Evolutionary conservation across 2,113 vertebrate species (phyloP).

Genomic region (Clarias gariepinus): DNA sequence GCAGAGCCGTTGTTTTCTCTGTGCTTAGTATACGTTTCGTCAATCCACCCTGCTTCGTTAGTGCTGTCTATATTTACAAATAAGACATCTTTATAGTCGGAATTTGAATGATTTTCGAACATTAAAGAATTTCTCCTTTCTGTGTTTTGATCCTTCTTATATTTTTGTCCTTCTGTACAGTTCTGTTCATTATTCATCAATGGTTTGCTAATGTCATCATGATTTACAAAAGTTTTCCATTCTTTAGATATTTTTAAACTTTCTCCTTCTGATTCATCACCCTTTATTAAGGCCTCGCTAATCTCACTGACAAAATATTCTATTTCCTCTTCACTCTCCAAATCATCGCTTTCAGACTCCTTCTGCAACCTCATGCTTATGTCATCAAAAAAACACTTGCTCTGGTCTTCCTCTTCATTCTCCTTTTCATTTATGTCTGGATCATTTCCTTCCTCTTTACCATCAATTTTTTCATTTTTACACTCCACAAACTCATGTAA

Average conservation of each 20-base stretch:
- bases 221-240: too few species aligned
- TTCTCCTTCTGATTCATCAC: not conserved
- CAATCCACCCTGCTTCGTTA: conserved; percentile 3
- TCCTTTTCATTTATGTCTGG: not conserved
- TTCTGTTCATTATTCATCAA: not conserved
- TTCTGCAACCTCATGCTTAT: not conserved
- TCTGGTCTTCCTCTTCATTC: not conserved
- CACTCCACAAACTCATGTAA: not conserved
- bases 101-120: not conserved
- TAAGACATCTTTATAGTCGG: not conserved
- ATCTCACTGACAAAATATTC: not conserved
- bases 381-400: not conserved
- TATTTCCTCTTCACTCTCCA: conserved; percentile 12
- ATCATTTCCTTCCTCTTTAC: conserved; percentile 7
- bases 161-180: not conserved
- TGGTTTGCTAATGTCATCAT: not conserved
- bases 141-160: not conserved
- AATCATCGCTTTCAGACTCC: not conserved
- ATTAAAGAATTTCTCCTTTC: not conserved
- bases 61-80: conserved; percentile 7
- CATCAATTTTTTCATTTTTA: not conserved
- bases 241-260: not conserved
- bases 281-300: not conserved
- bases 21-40: not conserved
- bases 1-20: not conserved